These are phyloP conservation scores for Thereva nobilitata DNA, from an alignment of 2,888 invertebrate species.

Conservation along the genomic window DNA sequence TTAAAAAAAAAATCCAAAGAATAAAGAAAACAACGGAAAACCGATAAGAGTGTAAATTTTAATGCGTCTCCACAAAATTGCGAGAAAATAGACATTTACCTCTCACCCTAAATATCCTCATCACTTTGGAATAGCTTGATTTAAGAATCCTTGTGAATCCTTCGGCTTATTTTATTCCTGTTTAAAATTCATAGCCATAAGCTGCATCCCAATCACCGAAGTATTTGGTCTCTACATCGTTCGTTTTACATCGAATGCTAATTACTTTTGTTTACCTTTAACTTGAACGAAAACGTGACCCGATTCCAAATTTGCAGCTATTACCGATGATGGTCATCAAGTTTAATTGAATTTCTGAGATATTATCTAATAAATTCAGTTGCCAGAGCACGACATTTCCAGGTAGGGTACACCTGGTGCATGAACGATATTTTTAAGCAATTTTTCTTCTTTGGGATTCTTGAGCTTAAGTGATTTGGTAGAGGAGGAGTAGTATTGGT, in stretches of 20 bases:
- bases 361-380: slow-evolving; percentile 29
- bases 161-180: slow-evolving; percentile 12
- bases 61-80: too few relatives aligned
- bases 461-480: slow-evolving; percentile 5
- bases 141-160: neutral
- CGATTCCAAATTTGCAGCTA: slow-evolving; percentile 42
- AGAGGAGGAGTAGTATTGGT: slow-evolving; percentile 7
- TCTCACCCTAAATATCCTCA: too few relatives aligned
- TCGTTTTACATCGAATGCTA: slow-evolving; percentile 27
- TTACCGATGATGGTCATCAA: slow-evolving; percentile 28
- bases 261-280: slow-evolving; percentile 30
- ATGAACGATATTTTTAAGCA: slow-evolving; percentile 7
- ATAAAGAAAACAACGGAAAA: too few relatives aligned
- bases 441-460: slow-evolving; percentile 13
- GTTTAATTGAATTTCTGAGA: slow-evolving; percentile 36
- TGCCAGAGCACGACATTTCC: slow-evolving; percentile 4
- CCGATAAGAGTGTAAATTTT: too few relatives aligned
- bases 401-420: neutral
- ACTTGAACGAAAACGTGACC: slow-evolving; percentile 42
- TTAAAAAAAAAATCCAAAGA: too few relatives aligned
- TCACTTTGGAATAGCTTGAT: slow-evolving; percentile 24
- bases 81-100: too few relatives aligned
- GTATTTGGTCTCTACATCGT: slow-evolving; percentile 17
- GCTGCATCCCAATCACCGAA: slow-evolving; percentile 24
- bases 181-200: slow-evolving; percentile 25